phyloP scores from a whole-genome alignment of 2,888 invertebrate species.

The Elmis aenea region DNA sequence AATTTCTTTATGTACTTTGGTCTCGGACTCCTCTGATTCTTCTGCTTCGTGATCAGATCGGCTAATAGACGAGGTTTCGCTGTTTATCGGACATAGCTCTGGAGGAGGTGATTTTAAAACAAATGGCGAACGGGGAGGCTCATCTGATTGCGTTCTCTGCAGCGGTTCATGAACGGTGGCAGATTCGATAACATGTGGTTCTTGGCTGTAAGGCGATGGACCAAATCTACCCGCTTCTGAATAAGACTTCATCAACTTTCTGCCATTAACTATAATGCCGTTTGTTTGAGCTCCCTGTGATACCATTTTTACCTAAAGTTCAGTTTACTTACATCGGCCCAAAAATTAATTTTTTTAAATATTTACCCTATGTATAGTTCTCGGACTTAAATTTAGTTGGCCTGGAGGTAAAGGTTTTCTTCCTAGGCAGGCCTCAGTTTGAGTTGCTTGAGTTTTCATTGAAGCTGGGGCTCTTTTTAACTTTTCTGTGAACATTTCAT shows the following conservation, averaged over 20 bases:
- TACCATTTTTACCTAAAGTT: slow-evolving; percentile 71
- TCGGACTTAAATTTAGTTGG: slow-evolving; percentile 70
- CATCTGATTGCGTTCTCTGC: slow-evolving; percentile 80
- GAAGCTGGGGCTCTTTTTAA: slow-evolving; percentile 73
- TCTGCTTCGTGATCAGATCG: slow-evolving; percentile 38
- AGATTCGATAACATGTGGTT: slow-evolving; percentile 29
- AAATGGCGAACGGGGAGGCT: slow-evolving; percentile 73
- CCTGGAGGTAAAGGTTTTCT: slow-evolving; percentile 67
- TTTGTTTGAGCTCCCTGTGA: slow-evolving; percentile 89
- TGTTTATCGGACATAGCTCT: slow-evolving; percentile 40
- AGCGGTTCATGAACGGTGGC: slow-evolving; percentile 65
- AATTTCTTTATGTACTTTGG: slow-evolving; percentile 71
- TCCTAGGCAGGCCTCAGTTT: slow-evolving; percentile 73
- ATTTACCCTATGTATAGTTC: slow-evolving; percentile 72
- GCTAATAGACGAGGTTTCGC: slow-evolving; percentile 40
- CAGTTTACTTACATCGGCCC: neutral
- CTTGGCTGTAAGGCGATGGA: slow-evolving; percentile 40
- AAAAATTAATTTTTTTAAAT: neutral
- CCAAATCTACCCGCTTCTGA: slow-evolving; percentile 64
- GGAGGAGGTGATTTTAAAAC: slow-evolving; percentile 54
- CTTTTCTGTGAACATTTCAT: slow-evolving; percentile 58
- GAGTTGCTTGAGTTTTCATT: slow-evolving; percentile 91
- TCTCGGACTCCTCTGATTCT: slow-evolving; percentile 47
- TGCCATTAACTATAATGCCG: slow-evolving; percentile 63
- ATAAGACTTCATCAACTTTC: slow-evolving; percentile 77